Base-by-base conservation (phyloP, 2,888 invertebrate genomes). In the Ischnus inquisitorius region DNA sequence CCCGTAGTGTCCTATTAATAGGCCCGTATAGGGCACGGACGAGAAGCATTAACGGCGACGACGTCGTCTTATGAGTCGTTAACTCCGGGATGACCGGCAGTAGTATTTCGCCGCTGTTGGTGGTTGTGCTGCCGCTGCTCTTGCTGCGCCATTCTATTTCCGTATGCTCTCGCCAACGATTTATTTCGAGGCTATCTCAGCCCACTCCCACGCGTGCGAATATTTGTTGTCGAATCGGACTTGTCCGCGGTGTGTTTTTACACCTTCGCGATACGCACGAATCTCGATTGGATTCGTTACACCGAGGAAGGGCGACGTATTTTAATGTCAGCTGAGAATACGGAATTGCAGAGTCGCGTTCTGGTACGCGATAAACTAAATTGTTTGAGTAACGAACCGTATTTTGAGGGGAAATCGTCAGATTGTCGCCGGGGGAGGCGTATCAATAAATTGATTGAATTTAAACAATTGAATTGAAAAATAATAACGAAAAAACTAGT, bases 11-110 rank as follows among this genome's bases (percentile, higher is more conserved):
- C 74, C 87, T 90, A 90, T 89, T 89, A 90, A 91, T 91, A 88
- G 64, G 39, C 69, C 43, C 41, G 67, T 62, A 51, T 39, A 85
- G 82, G 65, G 75, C 88, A 85, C 83, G 87, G 87, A n/a, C 87
- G 89, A 90, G 90, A 90, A 89, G 90, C 89, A 90, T 90, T 89
- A 90, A 89, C 89, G 87, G 68, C 75, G 41, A 76, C 71, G 60
- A 87, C 88, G 86, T 88, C 88, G n/a, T 89, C 87, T 87, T 87
- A 89, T 88, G 89, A 89, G 89, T 90, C 90, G 90, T 92, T 91
- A 91, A 90, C 90, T 91, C 87, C 87, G 84, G 79, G 87, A 87
- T 88, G 88, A 89, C 88, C 90, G 89, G 83, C 79, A 72, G 67
- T 79, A 79, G 74, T 72, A 79, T 65, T 48, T 51, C n/a, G 81